A percentile compares a stretch with the other conserved stretches of the same genome.
Conservation (phyloP, 53 echinoderm and acorn worm species). For the Holothuria scabra region DNA sequence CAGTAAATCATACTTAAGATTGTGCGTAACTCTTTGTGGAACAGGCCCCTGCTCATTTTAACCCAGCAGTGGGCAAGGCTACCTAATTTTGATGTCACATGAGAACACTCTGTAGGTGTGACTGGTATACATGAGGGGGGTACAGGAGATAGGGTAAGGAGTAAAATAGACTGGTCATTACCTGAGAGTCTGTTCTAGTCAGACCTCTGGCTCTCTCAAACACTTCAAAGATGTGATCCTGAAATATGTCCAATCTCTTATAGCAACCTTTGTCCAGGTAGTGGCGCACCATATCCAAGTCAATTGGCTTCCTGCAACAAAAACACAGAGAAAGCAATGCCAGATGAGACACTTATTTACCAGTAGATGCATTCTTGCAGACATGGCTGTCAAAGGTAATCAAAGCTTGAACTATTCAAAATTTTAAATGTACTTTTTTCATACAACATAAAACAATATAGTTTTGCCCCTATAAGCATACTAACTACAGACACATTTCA, state of each 20-base stretch:
- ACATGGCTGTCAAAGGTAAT: neutral
- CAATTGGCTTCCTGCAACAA: constrained; percentile 72
- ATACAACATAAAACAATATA: neutral
- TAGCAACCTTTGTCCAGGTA: constrained; percentile 94
- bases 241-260: constrained; percentile 89
- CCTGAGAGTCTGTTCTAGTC: constrained; percentile 97
- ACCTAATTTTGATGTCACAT: too few relatives aligned
- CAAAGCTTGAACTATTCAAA: neutral
- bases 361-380: neutral
- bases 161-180: too few relatives aligned
- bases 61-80: too few relatives aligned
- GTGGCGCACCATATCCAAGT: constrained; percentile 88
- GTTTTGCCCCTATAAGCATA: too few relatives aligned
- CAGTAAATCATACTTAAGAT: too few relatives aligned
- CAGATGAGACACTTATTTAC: neutral
- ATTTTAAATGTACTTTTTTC: too few relatives aligned
- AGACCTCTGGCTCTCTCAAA: constrained; percentile 85
- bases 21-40: too few relatives aligned
- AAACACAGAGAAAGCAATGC: neutral
- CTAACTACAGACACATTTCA: too few relatives aligned
- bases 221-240: constrained; percentile 97
- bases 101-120: too few relatives aligned
- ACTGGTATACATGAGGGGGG: too few relatives aligned
- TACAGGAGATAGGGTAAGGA: too few relatives aligned
- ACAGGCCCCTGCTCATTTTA: too few relatives aligned